Evolutionary conservation across 1,140 invertebrate species (phyloP).

Genomic region (Carposina sasakii): DNA sequence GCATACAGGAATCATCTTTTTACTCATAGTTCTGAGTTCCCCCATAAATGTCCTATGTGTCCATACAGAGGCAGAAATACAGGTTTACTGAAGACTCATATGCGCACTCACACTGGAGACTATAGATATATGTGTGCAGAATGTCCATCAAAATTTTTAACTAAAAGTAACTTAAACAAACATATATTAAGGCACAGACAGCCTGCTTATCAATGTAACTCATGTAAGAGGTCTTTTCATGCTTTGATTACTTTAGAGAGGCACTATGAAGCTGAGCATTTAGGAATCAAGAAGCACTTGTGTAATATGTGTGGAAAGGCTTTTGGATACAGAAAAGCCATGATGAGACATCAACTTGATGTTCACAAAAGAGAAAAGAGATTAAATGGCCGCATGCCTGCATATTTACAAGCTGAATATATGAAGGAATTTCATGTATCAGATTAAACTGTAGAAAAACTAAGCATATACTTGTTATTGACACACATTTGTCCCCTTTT

Average conservation of each 20-base stretch:
- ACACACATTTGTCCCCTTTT: too few species aligned
- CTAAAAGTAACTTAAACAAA: constrained; percentile 60
- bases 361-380: constrained; percentile 54
- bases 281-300: constrained; percentile 51
- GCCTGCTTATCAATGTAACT: constrained; percentile 31
- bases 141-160: constrained; percentile 56
- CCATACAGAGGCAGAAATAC: constrained; percentile 39
- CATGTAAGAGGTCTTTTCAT: constrained; percentile 37
- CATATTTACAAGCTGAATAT: constrained; percentile 36
- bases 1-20: constrained; percentile 29
- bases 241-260: constrained; percentile 31
- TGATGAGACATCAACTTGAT: constrained; percentile 57
- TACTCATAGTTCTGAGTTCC: constrained; percentile 32
- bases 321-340: constrained; percentile 51
- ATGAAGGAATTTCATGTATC: constrained; percentile 8
- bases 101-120: constrained; percentile 60
- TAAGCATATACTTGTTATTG: neutral
- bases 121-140: constrained; percentile 61
- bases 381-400: constrained; percentile 33
- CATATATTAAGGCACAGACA: constrained; percentile 44
- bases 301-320: constrained; percentile 61
- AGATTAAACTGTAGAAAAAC: neutral
- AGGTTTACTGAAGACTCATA: constrained; percentile 52
- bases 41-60: constrained; percentile 33
- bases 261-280: constrained; percentile 53